Evolutionary conservation across 2,888 invertebrate species (phyloP).

Genomic region (Dynastes tityus): DNA sequence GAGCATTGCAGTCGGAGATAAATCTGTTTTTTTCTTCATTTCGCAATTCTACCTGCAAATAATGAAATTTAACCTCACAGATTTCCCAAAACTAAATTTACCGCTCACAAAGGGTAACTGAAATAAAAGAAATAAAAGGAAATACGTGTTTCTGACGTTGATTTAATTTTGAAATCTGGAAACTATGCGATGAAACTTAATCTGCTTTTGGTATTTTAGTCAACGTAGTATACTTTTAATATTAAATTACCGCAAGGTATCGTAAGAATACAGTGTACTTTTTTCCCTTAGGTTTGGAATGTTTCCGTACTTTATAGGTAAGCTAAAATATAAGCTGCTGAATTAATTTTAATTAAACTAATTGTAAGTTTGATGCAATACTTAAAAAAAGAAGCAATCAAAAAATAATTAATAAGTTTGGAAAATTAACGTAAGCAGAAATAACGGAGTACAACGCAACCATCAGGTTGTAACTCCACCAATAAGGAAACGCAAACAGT

Average conservation of each 20-base stretch:
- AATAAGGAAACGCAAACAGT: no score
- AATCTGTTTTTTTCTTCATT: conserved; percentile 14
- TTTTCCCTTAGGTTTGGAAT: no score
- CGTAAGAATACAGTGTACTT: no score
- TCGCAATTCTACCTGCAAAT: conserved; percentile 22
- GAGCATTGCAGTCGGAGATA: neutral
- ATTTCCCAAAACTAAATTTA: conserved; percentile 20
- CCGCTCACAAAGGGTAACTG: conserved; percentile 23
- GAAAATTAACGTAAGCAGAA: no score
- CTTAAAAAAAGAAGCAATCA: no score
- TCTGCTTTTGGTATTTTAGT: neutral
- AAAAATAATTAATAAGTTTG: no score
- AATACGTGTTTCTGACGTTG: conserved; percentile 28
- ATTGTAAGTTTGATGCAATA: no score
- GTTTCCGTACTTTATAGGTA: no score
- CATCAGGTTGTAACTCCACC: no score
- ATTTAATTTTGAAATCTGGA: conserved; percentile 19
- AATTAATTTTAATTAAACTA: no score
- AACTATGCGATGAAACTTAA: conserved; percentile 22
- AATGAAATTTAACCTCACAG: conserved; percentile 35
- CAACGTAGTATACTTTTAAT: neutral
- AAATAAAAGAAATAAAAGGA: conserved; percentile 23
- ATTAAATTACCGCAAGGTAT: neutral
- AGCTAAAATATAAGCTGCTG: no score
- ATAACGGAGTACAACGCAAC: no score